Evolutionary conservation across 1,140 invertebrate genomes (phyloP), one percentile per base, ranked within the genome.

Genomic region (Cardiocondyla obscurior): DNA sequence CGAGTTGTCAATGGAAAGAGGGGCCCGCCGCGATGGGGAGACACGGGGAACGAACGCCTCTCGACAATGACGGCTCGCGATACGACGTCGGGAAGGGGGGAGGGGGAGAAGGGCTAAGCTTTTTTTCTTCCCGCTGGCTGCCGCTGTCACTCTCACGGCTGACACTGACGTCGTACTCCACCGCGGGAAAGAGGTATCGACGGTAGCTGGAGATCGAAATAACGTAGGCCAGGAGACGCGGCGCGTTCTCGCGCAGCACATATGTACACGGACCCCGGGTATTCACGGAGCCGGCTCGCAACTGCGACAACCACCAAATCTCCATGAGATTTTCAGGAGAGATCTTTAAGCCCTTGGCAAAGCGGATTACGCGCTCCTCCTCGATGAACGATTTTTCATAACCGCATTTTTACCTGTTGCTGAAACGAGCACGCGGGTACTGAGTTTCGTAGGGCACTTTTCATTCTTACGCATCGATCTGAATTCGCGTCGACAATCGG

Each of bases 1-100:
- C 87, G 86, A 85, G 85, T 84, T 77, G 87, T 88, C 86, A 88
- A 88, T 88, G 84, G 86, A 60, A 81, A 77, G 62, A 19, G 51
- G 73, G 67, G 14, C n/a, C 57, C 62, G 12, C 65, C 67, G 28
- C 33, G 14, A 12, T 55, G 51, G 28, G 53, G 51, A 30, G 72
- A 74, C 1, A 67, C 62, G 53, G 72, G 64, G 73, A 84, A 85
- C 64, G 58, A 58, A 85, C 73, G 79, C 58, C 81, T 85, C 86
- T 73, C 60, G 74, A 88, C 87, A 88, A 88, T 88, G 81, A 84
- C 55, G 67, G 83, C 67, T 74, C 86, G 62, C 81, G 79, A 62
- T 14, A 58, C 72, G 70, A 55, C 70, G 51, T n/a, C n/a, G n/a
- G n/a, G n/a, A n/a, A n/a, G n/a, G n/a, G n/a, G n/a, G n/a, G n/a